These are phyloP conservation scores for Maccullochella peelii DNA, from an alignment of 2,113 vertebrate species.

Conservation along the genomic window DNA sequence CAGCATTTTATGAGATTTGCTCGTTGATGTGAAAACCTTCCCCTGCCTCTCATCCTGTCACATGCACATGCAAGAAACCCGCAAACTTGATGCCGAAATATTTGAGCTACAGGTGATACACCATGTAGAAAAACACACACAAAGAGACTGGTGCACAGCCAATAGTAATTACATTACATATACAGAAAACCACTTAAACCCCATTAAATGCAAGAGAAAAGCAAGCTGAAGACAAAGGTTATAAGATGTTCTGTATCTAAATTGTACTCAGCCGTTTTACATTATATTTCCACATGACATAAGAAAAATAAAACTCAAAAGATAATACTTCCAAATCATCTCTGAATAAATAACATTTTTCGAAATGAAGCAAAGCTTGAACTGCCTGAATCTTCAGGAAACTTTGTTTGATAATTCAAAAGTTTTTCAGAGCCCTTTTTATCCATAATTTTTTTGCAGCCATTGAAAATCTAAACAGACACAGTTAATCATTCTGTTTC, in stretches of 20 bases:
- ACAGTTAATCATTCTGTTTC: not conserved
- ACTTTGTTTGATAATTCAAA: not conserved
- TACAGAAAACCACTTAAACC: not conserved
- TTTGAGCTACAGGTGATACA: constrained; percentile 3
- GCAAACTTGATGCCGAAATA: constrained; percentile 20
- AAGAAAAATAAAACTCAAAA: not conserved
- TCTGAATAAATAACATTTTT: not conserved
- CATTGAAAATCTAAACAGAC: not conserved
- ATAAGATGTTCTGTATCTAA: not conserved
- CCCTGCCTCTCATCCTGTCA: constrained; percentile 39
- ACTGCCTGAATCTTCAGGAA: not conserved
- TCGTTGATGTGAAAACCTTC: constrained; percentile 24
- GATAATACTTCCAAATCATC: not conserved
- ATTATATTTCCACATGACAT: not conserved
- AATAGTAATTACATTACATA: not conserved
- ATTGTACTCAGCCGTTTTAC: not conserved
- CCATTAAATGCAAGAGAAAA: not conserved
- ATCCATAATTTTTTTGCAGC: not conserved
- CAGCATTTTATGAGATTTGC: constrained; percentile 40
- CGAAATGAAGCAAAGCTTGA: not conserved
- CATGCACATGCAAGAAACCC: constrained; percentile 42
- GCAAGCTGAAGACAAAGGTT: not conserved
- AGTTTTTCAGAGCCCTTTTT: not conserved
- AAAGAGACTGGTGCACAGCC: not conserved
- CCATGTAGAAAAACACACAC: not conserved